Conservation (phyloP, 2,888 invertebrate genomes). For the Dicyrtomina minuta region DNA sequence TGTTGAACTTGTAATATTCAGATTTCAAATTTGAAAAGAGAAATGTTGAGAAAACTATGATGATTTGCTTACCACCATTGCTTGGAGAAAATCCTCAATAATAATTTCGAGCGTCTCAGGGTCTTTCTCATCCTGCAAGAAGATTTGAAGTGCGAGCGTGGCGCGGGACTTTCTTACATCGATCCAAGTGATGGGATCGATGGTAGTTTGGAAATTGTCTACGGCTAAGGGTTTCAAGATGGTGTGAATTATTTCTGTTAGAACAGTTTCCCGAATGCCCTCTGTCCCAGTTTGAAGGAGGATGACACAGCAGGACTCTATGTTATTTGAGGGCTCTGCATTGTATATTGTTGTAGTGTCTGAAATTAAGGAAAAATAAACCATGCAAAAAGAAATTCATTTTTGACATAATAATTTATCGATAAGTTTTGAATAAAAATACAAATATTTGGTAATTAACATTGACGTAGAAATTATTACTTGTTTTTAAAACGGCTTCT, state of each 20-base stretch:
- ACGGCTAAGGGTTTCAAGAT: constrained; percentile 77
- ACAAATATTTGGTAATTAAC: too few species aligned
- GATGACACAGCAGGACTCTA: constrained; percentile 14
- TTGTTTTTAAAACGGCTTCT: constrained; percentile 64
- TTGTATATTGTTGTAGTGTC: constrained; percentile 18
- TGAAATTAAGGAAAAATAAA: not conserved
- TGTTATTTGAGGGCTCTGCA: constrained; percentile 19
- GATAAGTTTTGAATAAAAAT: not conserved
- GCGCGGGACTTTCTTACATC: constrained; percentile 79
- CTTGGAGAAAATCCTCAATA: constrained; percentile 88
- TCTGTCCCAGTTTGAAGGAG: constrained; percentile 30
- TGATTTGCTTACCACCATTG: constrained; percentile 57
- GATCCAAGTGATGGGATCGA: constrained; percentile 76
- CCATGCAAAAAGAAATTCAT: too few species aligned
- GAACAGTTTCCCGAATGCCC: constrained; percentile 7
- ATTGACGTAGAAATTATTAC: too few species aligned
- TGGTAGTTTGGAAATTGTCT: constrained; percentile 78
- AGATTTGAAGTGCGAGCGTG: constrained; percentile 77
- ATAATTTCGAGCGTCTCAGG: constrained; percentile 79
- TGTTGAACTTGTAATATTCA: too few species aligned
- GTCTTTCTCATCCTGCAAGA: constrained; percentile 77
- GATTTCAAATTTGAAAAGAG: too few species aligned
- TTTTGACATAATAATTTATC: not conserved
- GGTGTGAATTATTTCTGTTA: constrained; percentile 13
- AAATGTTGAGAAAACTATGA: not conserved